A percentile compares a stretch with the other conserved stretches of the same genome.
These are phyloP conservation scores for Pangasius krempfi DNA, from an alignment of 2,797 vertebrate genomes.

Conservation along the genomic window DNA sequence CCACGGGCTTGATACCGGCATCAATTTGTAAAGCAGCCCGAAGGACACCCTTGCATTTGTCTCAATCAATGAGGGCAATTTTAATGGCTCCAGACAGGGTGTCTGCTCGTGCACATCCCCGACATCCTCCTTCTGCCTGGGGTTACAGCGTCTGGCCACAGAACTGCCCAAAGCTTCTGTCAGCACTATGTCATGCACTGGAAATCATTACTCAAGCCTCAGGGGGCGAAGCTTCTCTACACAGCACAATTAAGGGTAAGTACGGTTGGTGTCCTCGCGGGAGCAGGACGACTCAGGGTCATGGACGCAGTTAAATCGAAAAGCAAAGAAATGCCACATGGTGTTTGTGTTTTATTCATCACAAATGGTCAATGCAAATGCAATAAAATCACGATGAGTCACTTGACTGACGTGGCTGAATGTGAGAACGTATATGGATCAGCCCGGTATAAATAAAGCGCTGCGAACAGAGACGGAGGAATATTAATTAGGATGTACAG, in stretches of 20 bases:
- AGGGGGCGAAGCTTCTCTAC: conserved; percentile 56
- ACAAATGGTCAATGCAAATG: background rate
- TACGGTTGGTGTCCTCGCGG: conserved; percentile 50
- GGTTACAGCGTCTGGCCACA: conserved; percentile 65
- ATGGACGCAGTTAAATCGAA: background rate
- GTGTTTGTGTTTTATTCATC: background rate
- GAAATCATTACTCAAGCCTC: conserved; percentile 65
- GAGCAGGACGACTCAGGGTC: conserved; percentile 24
- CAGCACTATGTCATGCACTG: conserved; percentile 64
- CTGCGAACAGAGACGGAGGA: background rate
- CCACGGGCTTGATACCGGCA: conserved; percentile 62
- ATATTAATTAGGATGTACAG: conserved; percentile 12
- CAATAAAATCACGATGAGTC: background rate
- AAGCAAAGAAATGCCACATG: background rate
- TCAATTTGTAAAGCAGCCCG: conserved; percentile 72
- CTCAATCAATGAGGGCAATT: conserved; percentile 77
- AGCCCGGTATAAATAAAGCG: background rate
- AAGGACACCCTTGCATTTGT: conserved; percentile 73
- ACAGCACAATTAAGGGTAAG: conserved; percentile 59
- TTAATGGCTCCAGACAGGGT: conserved; percentile 76
- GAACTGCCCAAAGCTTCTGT: conserved; percentile 65
- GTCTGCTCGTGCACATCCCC: conserved; percentile 68
- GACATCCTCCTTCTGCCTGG: conserved; percentile 68
- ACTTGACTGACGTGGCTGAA: background rate
- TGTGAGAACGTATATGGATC: background rate